phyloP scores from a whole-genome alignment of 2,797 vertebrate genomes.

The Carapus acus region DNA sequence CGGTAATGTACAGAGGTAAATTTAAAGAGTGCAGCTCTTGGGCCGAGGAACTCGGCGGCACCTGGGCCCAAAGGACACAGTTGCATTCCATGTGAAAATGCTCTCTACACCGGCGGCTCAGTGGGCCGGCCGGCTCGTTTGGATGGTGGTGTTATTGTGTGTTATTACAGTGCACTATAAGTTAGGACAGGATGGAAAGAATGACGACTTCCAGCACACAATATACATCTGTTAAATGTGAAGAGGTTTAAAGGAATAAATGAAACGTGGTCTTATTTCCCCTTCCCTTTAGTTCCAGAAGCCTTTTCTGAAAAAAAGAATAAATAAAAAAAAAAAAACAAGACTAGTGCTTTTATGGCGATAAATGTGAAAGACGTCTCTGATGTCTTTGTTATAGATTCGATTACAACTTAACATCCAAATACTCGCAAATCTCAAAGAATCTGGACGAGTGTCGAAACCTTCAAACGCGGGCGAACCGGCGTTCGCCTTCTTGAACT shows the following conservation, averaged over 20 bases:
- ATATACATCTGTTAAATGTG: constrained; percentile 48
- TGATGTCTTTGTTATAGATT: constrained; percentile 26
- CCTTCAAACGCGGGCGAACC: constrained; percentile 40
- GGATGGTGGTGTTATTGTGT: constrained; percentile 26
- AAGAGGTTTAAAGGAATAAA: constrained; percentile 30
- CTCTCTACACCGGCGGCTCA: constrained; percentile 4
- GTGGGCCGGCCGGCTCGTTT: not conserved
- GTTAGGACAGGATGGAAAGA: constrained; percentile 19
- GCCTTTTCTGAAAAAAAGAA: constrained; percentile 1
- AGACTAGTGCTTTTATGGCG: constrained; percentile 26
- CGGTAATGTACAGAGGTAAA: constrained; percentile 20
- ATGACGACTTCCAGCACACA: constrained; percentile 30
- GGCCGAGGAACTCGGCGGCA: constrained; percentile 11
- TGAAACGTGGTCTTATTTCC: constrained; percentile 12
- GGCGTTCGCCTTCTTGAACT: constrained; percentile 44
- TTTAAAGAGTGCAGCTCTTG: constrained; percentile 20
- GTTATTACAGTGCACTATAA: constrained; percentile 17
- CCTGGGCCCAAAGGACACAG: not conserved
- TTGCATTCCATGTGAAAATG: constrained; percentile 1
- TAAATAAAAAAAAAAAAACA: not conserved
- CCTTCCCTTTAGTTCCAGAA: constrained; percentile 22
- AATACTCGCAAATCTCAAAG: not conserved
- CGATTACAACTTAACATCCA: not conserved
- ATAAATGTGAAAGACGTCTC: constrained; percentile 30
- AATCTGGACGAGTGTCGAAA: constrained; percentile 23